Evolutionary conservation across 1,140 invertebrate species (phyloP).

Genomic region (Musca vetustissima): DNA sequence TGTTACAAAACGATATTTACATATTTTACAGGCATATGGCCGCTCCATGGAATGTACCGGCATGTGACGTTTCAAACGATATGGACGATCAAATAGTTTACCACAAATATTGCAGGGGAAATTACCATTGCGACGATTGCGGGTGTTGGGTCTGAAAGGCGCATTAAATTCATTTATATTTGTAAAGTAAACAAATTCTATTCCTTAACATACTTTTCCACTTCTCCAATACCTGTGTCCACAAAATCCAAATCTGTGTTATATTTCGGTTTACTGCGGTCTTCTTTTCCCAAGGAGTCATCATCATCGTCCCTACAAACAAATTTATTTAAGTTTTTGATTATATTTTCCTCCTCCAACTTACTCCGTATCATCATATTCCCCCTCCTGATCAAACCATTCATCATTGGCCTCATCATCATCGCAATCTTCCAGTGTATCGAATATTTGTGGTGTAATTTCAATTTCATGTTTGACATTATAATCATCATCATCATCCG

Average conservation of each 20-base stretch:
- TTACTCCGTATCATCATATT: constrained; percentile 3
- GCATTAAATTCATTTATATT: not conserved
- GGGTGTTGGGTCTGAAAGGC: constrained; percentile 17
- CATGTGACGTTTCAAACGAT: constrained; percentile 56
- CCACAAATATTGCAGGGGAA: constrained; percentile 31
- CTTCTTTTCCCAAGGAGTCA: not conserved
- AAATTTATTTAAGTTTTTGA: not conserved
- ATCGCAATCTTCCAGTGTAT: not conserved
- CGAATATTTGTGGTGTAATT: constrained; percentile 8
- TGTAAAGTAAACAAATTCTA: not conserved
- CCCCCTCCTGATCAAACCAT: constrained; percentile 8
- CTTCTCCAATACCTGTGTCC: constrained; percentile 4
- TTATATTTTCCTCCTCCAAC: not conserved
- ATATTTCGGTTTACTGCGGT: not conserved
- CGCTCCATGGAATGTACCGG: constrained; percentile 61
- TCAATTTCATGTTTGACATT: no score
- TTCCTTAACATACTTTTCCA: constrained; percentile 1
- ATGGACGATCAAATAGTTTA: constrained; percentile 35
- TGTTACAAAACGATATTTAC: constrained; percentile 61
- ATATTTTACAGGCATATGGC: constrained; percentile 60
- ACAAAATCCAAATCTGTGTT: constrained; percentile 14
- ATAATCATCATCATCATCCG: no score
- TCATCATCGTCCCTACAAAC: not conserved
- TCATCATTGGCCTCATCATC: not conserved
- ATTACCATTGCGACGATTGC: constrained; percentile 16